Evolutionary conservation across 2,113 vertebrate species (phyloP).

Genomic region (Psephotus haematonotus): DNA sequence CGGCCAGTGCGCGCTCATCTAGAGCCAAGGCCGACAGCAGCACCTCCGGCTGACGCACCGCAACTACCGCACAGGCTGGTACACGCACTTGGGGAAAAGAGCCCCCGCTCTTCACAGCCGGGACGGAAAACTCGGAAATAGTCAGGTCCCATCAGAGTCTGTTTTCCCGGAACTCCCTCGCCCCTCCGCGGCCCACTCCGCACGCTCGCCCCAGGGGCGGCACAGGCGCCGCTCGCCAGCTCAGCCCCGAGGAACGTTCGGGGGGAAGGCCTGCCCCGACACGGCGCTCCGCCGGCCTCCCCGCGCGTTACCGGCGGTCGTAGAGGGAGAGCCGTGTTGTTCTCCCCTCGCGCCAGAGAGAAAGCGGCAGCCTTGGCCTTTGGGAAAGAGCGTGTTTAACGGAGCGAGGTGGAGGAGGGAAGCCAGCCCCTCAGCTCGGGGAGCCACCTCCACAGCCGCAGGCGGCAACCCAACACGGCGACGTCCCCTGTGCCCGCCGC

Average conservation of each 20-base stretch:
- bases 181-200: background rate
- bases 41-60: background rate
- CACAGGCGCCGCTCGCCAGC: background rate
- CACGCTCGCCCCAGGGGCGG: background rate
- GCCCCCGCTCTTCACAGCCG: background rate
- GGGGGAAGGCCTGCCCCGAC: background rate
- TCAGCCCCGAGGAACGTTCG: background rate
- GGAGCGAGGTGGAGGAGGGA: background rate
- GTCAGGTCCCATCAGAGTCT: rapidly evolving
- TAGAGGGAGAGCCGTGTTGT: no score
- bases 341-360: background rate
- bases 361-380: background rate
- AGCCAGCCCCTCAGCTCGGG: background rate
- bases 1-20: background rate
- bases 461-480: background rate
- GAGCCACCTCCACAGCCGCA: background rate
- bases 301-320: background rate
- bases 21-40: background rate
- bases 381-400: background rate
- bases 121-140: background rate
- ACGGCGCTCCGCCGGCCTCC: background rate
- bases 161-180: background rate
- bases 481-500: background rate
- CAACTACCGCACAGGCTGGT: background rate
- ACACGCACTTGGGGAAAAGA: background rate